A percentile compares a stretch with the other conserved stretches of the same genome.
Evolutionary conservation across 2,113 vertebrate genomes (phyloP).

Genomic region (Willisornis vidua): DNA sequence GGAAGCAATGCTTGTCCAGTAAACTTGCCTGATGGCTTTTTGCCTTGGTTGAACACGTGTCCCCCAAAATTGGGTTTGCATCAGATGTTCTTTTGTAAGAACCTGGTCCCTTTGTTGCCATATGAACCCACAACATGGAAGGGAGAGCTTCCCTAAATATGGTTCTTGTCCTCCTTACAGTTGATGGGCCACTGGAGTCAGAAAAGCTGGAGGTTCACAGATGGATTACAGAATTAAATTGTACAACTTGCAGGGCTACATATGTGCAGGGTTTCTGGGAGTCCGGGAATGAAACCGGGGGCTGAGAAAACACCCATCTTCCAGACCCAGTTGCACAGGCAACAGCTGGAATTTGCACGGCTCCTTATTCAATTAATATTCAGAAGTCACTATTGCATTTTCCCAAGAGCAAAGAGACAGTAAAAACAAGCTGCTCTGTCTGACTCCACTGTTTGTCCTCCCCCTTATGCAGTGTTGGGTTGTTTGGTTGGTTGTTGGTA

Average conservation of each 20-base stretch:
- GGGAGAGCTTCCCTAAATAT: not conserved
- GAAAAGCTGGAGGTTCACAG: not conserved
- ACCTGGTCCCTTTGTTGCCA: not conserved
- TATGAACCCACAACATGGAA: not conserved
- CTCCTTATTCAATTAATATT: conserved; percentile 62
- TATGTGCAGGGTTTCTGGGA: conserved; percentile 18
- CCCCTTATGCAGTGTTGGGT: not conserved
- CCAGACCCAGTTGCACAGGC: not conserved
- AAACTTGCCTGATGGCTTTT: not conserved
- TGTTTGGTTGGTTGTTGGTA: not conserved
- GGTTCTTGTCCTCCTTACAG: not conserved
- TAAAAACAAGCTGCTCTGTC: conserved; percentile 40
- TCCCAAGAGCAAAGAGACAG: conserved; percentile 12
- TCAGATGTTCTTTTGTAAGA: not conserved
- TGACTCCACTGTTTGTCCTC: not conserved
- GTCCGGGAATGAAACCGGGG: not conserved
- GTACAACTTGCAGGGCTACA: not conserved
- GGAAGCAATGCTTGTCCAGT: not conserved
- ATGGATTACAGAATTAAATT: conserved; percentile 6
- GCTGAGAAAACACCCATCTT: conserved; percentile 8
- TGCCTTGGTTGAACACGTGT: not conserved
- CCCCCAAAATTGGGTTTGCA: not conserved
- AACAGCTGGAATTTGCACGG: conserved; percentile 54
- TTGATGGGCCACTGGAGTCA: conserved; percentile 3
- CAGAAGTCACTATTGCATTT: conserved; percentile 21